Evolutionary conservation across 2,113 vertebrate genomes (phyloP).

Genomic region (Clarias magur): DNA sequence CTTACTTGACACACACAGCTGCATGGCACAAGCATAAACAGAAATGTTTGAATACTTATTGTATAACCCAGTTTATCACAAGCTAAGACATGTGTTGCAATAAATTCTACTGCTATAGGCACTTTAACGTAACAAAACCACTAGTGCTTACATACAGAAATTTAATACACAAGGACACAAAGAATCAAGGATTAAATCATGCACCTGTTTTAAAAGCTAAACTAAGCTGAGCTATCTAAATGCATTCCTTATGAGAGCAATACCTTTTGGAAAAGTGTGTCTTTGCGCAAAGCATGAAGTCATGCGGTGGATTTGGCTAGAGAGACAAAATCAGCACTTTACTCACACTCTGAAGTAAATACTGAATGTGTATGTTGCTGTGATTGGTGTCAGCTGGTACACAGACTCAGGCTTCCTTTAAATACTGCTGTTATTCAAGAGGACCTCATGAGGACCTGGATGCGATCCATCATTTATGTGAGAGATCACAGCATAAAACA

Average conservation of each 20-base stretch:
- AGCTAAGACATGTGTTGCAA: not conserved
- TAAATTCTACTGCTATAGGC: not conserved
- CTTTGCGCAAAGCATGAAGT: conserved; percentile 47
- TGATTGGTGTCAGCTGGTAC: conserved; percentile 62
- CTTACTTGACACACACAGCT: not conserved
- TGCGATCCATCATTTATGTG: conserved; percentile 43
- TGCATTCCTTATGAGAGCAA: conserved; percentile 55
- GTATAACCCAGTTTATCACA: conserved; percentile 1
- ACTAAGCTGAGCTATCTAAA: conserved; percentile 46
- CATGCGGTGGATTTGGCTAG: conserved; percentile 54
- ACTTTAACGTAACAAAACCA: conserved; percentile 4
- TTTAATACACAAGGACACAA: conserved; percentile 7
- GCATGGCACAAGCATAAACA: not conserved
- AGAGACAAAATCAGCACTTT: conserved; percentile 48
- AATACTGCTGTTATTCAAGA: conserved; percentile 40
- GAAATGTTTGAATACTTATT: conserved; percentile 3
- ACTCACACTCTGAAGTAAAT: conserved; percentile 55
- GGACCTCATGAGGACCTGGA: conserved; percentile 38
- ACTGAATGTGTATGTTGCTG: conserved; percentile 54
- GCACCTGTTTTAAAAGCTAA: conserved; percentile 63
- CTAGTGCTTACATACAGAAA: not conserved
- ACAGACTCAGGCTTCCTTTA: conserved; percentile 18
- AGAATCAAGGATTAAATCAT: conserved; percentile 34
- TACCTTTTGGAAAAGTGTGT: conserved; percentile 56
- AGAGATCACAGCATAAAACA: conserved; percentile 55